phyloP scores from a whole-genome alignment of 1,140 invertebrate species.

The Phymastichus coffea region DNA sequence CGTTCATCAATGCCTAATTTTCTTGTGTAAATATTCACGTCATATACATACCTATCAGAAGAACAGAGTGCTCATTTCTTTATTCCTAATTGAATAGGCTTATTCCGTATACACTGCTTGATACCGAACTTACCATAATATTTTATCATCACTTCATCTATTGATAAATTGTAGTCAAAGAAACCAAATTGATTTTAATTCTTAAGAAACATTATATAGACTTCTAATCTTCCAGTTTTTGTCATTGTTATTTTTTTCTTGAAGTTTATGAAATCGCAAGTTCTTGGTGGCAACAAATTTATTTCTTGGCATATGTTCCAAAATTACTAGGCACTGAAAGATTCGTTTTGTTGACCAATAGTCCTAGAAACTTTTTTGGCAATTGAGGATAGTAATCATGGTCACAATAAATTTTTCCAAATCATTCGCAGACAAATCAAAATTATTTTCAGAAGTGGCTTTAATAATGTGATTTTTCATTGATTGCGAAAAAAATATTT shows the following conservation, averaged over 20 bases:
- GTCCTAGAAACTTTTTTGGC: slow-evolving; percentile 16
- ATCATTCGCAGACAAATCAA: slow-evolving; percentile 10
- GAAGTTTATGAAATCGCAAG: slow-evolving; percentile 23
- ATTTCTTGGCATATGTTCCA: slow-evolving; percentile 18
- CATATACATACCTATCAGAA: no score
- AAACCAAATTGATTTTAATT: no score
- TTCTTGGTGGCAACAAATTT: slow-evolving; percentile 17
- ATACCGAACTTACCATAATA: no score
- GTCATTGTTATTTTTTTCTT: slow-evolving; percentile 24
- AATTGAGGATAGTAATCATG: no score
- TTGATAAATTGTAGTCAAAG: no score
- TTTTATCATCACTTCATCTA: no score
- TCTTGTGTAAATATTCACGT: slow-evolving; percentile 16
- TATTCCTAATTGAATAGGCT: slow-evolving; percentile 10
- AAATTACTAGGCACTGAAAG: slow-evolving; percentile 14
- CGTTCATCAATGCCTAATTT: no score
- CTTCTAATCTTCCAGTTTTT: slow-evolving; percentile 26
- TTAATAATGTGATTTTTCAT: no score
- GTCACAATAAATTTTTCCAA: no score
- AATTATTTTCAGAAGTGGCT: slow-evolving; percentile 20
- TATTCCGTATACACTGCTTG: no score
- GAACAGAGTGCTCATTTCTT: slow-evolving; percentile 19
- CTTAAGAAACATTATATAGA: slow-evolving; percentile 16
- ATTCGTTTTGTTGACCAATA: no score
- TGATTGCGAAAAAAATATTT: no score